Conservation (phyloP, 2,888 invertebrate genomes). For the Lepidochitona cinerea region DNA sequence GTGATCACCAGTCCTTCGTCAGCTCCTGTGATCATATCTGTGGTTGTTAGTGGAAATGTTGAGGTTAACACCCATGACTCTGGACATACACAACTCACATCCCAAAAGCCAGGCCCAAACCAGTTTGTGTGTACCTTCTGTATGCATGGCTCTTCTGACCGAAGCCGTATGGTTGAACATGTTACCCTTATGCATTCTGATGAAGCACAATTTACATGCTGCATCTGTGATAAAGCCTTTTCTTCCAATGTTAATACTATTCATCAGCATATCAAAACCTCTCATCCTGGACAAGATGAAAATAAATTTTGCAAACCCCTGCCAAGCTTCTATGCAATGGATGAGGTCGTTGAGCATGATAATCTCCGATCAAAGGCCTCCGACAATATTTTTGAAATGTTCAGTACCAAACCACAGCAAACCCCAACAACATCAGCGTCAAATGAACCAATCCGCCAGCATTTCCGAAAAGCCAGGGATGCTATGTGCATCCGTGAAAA, state of each 20-base stretch:
- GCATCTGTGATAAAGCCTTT: background rate
- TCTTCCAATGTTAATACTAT: background rate
- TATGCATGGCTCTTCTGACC: background rate
- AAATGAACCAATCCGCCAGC: background rate
- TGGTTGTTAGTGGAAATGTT: background rate
- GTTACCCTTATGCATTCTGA: background rate
- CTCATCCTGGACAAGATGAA: background rate
- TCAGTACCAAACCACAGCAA: background rate
- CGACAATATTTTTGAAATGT: constrained; percentile 6
- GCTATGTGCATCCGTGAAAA: background rate
- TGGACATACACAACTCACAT: background rate
- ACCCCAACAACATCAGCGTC: background rate
- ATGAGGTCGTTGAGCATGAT: background rate
- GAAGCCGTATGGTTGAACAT: background rate
- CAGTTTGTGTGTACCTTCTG: background rate
- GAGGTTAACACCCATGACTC: background rate
- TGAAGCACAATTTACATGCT: constrained; percentile 3
- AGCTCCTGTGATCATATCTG: background rate
- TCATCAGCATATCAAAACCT: background rate
- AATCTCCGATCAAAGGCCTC: background rate
- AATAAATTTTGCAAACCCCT: background rate
- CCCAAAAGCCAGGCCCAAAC: background rate
- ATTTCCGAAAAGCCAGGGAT: background rate
- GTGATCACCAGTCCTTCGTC: background rate
- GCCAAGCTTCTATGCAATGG: background rate